Evolutionary conservation across 1,140 invertebrate genomes (phyloP), one percentile per base, ranked within the genome.

Genomic region (Triops longicaudatus): DNA sequence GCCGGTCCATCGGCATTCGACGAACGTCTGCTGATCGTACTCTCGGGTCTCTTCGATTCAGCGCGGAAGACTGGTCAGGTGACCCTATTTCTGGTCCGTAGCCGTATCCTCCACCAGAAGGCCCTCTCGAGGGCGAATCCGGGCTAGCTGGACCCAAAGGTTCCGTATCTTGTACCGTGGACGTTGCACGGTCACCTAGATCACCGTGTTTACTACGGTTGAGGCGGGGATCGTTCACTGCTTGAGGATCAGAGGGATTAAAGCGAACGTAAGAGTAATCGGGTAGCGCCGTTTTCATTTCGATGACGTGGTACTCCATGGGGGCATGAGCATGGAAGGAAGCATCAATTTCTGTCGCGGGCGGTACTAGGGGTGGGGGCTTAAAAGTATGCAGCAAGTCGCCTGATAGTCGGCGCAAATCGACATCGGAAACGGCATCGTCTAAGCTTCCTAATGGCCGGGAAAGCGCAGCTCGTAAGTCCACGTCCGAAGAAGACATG

Each of bases 311-410:
- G 84, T 91, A 94, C 1, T 83, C 79, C 41, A 93, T 89, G 1
- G 90, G 90, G 0, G 89, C 88, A 84, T 94, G 92, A 73, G 90
- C 91, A 37, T 88, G 89, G 41, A 92, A 87, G 12, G 91, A 92
- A 7, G 91, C 93, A 81, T 94, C 90, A 76, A 95, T 94, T 85
- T 95, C 93, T 1, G 89, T 92, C 41, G 93, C 92, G 1, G 93
- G 91, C 1, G 91, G 89, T 82, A 93, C 91, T 79, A 94, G 93
- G 1, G 91, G 91, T 75, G 92, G 81, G 37, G 86, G 86, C 22
- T 63, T 63, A 78, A 92, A 82, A 43, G 87, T 86, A 37, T 79
- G 75, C 17, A 92, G 86, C 73, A 93, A 86, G 83, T 93, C 91
- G 17, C 87, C 87, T 78, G 92, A 82, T 41, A 87, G 86, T 27